These are phyloP conservation scores for Phenacoccus solenopsis DNA, from an alignment of 1,140 invertebrate species.

Conservation along the genomic window DNA sequence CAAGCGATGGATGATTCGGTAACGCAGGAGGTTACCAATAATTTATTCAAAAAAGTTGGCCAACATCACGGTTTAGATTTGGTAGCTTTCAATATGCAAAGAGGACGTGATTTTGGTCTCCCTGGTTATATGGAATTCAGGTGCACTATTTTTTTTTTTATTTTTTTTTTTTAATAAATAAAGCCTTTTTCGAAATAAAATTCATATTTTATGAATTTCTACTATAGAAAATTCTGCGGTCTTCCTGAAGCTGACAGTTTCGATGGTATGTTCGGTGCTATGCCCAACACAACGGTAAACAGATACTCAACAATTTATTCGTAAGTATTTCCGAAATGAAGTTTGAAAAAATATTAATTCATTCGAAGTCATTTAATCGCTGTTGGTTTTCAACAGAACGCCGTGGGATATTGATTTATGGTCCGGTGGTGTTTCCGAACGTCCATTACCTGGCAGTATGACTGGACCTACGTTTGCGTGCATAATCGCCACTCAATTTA, in stretches of 20 bases:
- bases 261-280: conserved; percentile 71
- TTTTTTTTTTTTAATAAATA: too few species aligned
- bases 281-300: conserved; percentile 76
- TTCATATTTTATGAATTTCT: not conserved
- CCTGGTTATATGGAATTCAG: conserved; percentile 49
- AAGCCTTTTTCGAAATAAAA: not conserved
- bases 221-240: conserved; percentile 73
- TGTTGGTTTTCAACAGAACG: conserved; percentile 41
- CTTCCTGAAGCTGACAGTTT: conserved; percentile 62
- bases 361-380: not conserved
- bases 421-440: conserved; percentile 86
- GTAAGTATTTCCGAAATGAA: conserved; percentile 38
- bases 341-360: not conserved
- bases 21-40: conserved; percentile 80
- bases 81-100: conserved; percentile 72
- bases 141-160: too few species aligned
- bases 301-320: conserved; percentile 61
- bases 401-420: conserved; percentile 80
- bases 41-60: conserved; percentile 65
- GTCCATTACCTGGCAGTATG: conserved; percentile 66
- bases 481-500: conserved; percentile 91
- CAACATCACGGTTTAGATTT: conserved; percentile 78
- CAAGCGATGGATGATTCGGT: conserved; percentile 91
- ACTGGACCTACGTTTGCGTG: conserved; percentile 91
- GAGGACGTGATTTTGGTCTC: conserved; percentile 70